Base-by-base conservation (phyloP, 2,888 invertebrate species). In the Autographa gamma region DNA sequence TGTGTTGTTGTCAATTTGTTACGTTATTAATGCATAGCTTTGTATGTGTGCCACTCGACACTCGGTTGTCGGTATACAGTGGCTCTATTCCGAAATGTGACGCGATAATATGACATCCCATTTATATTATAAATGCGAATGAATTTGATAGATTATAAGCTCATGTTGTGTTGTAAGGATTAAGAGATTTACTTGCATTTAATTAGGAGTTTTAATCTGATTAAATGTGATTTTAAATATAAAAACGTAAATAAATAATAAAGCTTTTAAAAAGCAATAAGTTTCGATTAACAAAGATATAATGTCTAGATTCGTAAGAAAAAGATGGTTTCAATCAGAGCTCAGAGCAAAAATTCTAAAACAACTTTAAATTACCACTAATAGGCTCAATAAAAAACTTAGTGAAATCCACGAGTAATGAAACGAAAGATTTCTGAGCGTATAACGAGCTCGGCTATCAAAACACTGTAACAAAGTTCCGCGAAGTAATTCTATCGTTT, bases 401-500 rank as follows among this genome's bases (percentile, higher is more conserved):
- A 82, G 80, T 81, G 70, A 81, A 80, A 78, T 83, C 74, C 66
- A 69, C 73, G 73, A 71, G 71, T 76, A 82, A 75, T 82, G 76
- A 80, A 80, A 78, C 77, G 77, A 77, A 85, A 81, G 79, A 85
- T 83, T 86, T 81, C 68, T 75, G 72, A 84, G 81, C 81, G 80
- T 83, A 80, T 84, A 85, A 83, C 84, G 85, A 85, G 82, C 85
- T 82, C 81, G 69, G 82, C 84, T 86, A 89, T 89, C 85, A 90
- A 88, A 90, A 88, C 86, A 89, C 82, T 84, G 85, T 85, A 88
- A 86, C 86, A 84, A 83, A 89, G 83, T 92, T 91, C 88, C 74
- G 80, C 80, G 86, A 88, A 90, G 86, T 88, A 88, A 89, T 89
- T 88, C 84, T 84, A 86, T 85, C 87, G 87, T 85, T 82, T 89